A percentile compares a stretch with the other conserved stretches of the same genome.
phyloP scores from a whole-genome alignment of 2,888 invertebrate species.

The Parelbella ahira region DNA sequence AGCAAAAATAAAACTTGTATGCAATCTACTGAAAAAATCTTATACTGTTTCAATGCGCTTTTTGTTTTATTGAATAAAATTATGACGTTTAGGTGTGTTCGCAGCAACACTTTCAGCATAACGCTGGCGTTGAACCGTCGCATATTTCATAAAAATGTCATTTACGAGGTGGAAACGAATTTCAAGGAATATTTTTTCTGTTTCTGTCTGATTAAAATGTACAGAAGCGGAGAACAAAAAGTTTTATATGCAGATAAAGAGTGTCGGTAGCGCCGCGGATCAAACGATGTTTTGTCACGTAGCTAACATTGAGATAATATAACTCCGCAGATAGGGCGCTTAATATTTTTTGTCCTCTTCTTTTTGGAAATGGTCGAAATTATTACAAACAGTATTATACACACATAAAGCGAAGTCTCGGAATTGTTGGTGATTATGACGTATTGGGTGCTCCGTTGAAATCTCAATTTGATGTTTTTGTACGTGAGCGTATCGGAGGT shows the following conservation, averaged over 20 bases:
- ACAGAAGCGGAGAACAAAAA: conserved; percentile 66
- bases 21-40: no score
- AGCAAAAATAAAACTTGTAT: no score
- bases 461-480: conserved; percentile 46
- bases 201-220: conserved; percentile 73
- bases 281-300: conserved; percentile 68
- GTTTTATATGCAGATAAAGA: conserved; percentile 61
- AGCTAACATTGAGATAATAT: conserved; percentile 63
- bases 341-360: conserved; percentile 57
- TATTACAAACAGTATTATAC: conserved; percentile 47
- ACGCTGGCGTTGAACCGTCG: conserved; percentile 28
- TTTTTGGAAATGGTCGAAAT: conserved; percentile 62
- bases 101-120: conserved; percentile 28
- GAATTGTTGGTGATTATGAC: conserved; percentile 52
- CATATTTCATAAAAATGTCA: conserved; percentile 55
- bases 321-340: conserved; percentile 60
- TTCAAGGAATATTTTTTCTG: conserved; percentile 57
- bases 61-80: no score
- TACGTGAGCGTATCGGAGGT: conserved; percentile 47
- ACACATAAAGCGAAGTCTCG: conserved; percentile 54
- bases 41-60: no score
- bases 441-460: conserved; percentile 49
- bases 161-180: conserved; percentile 65
- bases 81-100: conserved; percentile 3
- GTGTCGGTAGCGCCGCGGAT: conserved; percentile 58